Conservation (phyloP, 2,888 invertebrate species). For the Tryphoninae sp. region DNA sequence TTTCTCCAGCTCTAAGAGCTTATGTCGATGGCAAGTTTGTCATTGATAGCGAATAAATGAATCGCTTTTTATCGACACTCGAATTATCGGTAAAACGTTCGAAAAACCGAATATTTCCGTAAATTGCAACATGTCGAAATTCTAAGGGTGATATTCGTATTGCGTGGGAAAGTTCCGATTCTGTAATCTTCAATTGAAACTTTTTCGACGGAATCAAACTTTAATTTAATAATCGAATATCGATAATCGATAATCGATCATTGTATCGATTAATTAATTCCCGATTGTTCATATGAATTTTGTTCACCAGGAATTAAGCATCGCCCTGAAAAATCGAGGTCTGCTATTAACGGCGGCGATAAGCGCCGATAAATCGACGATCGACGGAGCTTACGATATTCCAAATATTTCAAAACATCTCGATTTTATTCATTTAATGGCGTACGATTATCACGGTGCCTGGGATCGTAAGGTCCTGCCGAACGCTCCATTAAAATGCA, state of each 20-base stretch:
- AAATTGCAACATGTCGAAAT: too few species aligned
- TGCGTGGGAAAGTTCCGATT: too few species aligned
- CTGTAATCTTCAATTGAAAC: too few species aligned
- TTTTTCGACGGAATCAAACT: too few species aligned
- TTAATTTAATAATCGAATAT: background rate
- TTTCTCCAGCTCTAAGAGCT: too few species aligned
- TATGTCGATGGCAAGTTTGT: too few species aligned
- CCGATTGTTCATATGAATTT: slow-evolving; percentile 7
- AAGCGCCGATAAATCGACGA: slow-evolving; percentile 89
- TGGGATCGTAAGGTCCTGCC: slow-evolving; percentile 90
- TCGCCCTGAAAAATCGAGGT: slow-evolving; percentile 86
- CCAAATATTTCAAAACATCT: slow-evolving; percentile 83
- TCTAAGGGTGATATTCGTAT: too few species aligned
- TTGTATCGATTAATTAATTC: background rate
- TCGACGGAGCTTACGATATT: slow-evolving; percentile 90
- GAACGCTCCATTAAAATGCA: slow-evolving; percentile 88
- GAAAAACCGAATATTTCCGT: too few species aligned
- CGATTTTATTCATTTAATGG: slow-evolving; percentile 92
- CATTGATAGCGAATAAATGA: too few species aligned
- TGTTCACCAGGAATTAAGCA: slow-evolving; percentile 85
- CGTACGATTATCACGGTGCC: slow-evolving; percentile 94
- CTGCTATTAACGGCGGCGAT: slow-evolving; percentile 91
- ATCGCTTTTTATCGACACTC: too few species aligned
- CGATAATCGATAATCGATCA: background rate
- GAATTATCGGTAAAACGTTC: too few species aligned